A percentile compares a stretch with the other conserved stretches of the same genome.
Conservation (phyloP, 2,888 invertebrate genomes). For the Hemicrepidius hirtus region DNA sequence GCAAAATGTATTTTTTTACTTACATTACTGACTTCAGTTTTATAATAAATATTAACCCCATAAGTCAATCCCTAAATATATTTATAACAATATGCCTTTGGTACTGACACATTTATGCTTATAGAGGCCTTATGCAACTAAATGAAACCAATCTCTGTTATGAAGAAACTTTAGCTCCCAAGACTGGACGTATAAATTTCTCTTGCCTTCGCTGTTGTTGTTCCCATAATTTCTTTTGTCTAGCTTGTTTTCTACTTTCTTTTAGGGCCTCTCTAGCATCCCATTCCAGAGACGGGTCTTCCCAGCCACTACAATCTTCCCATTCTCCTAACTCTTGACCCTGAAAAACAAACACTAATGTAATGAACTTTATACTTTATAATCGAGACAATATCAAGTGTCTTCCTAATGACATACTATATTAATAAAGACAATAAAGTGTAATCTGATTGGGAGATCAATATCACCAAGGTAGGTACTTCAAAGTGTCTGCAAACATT, state of each 20-base stretch:
- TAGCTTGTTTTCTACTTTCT: conserved; percentile 66
- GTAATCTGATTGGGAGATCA: neutral
- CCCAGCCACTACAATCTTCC: conserved; percentile 69
- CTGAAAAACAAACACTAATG: conserved; percentile 44
- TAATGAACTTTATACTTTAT: too few species aligned
- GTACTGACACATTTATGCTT: conserved; percentile 5
- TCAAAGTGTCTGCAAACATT: neutral
- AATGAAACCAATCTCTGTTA: conserved; percentile 48
- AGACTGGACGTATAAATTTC: conserved; percentile 56
- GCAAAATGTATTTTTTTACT: too few species aligned
- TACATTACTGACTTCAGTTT: too few species aligned
- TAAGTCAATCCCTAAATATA: too few species aligned
- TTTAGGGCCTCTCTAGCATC: conserved; percentile 66
- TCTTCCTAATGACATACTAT: neutral
- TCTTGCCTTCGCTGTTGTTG: conserved; percentile 68
- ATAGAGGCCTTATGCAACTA: neutral
- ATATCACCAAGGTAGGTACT: too few species aligned
- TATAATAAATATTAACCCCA: too few species aligned
- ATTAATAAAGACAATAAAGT: too few species aligned
- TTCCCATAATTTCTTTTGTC: conserved; percentile 66
- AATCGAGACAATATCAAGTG: conserved; percentile 3
- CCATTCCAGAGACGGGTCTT: conserved; percentile 65
- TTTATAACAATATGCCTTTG: conserved; percentile 4
- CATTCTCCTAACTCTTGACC: conserved; percentile 68
- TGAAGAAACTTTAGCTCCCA: conserved; percentile 65